phyloP scores from a whole-genome alignment of 1,140 invertebrate genomes.

The Oreohelix idahoensis region DNA sequence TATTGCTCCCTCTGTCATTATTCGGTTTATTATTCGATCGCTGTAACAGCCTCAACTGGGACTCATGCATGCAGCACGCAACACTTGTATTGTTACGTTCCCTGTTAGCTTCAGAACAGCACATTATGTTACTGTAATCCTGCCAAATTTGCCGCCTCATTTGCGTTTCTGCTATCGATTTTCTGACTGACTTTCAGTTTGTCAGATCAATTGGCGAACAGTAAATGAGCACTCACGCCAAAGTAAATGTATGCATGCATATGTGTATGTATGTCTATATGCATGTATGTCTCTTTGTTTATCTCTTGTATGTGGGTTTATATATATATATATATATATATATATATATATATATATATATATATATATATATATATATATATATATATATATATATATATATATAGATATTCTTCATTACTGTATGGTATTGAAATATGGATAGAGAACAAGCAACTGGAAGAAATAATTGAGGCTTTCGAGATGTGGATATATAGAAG shows the following conservation, averaged over 20 bases:
- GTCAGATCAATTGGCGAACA: not conserved
- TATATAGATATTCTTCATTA: too few species aligned
- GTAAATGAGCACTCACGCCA: not conserved
- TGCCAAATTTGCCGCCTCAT: not conserved
- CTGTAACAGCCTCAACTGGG: not conserved
- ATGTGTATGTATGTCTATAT: not conserved
- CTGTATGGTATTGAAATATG: too few species aligned
- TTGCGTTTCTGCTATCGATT: not conserved
- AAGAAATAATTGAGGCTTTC: too few species aligned
- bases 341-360: slow-evolving; percentile 26
- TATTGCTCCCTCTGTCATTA: not conserved
- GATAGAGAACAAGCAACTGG: too few species aligned
- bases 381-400: not conserved
- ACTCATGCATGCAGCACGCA: not conserved
- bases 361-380: slow-evolving; percentile 20
- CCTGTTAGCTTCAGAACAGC: not conserved
- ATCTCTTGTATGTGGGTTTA: too few species aligned
- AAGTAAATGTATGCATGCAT: not conserved
- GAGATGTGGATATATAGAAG: too few species aligned
- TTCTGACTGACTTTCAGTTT: not conserved
- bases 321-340: slow-evolving; percentile 11
- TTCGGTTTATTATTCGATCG: not conserved
- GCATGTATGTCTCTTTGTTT: too few species aligned
- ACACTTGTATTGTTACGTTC: not conserved
- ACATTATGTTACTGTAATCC: not conserved